Evolutionary conservation across 1,140 invertebrate species (phyloP), one percentile per base, ranked within the genome.

Genomic region (Onthophagus taurus): DNA sequence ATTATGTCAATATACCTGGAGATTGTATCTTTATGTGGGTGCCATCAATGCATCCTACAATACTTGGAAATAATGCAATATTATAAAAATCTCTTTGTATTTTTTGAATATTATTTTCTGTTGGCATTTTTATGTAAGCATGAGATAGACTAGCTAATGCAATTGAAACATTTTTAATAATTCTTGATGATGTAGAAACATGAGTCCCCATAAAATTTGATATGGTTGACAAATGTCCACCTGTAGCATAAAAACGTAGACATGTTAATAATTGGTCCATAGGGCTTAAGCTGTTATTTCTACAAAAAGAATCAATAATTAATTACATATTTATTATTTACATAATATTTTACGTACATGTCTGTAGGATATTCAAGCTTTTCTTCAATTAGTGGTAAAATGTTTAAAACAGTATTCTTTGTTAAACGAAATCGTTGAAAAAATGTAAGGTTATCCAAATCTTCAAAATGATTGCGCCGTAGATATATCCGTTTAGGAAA

Each of bases 21-120:
- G 59, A 59, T 53, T 55, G 54, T 17, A 61, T 59, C 33, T 50
- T 56, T 26, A 47, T 31, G 44, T 67, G 61, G 14, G 58, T 65
- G 13, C 66, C 58, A 51, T 68, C 66, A 26, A 69, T 57, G 20
- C 50, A 57, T 17, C 64, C 66, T 19, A 66, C 37, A 19, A 65
- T 60, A 46, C 56, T 53, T 17, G 67, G 63, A 49, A 67, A 65
- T 38, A 39, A 13, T 9, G 58, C 54, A 24, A 57, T 59, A 17
- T 47, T 35, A 48, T 53, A 63, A 54, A 64, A 64, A 24, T 37
- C 44, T 43, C 13, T 29, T 9, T n/a, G 16, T 24, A 53, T 45
- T 45, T 54, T 39, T 34, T 53, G 45, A 48, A 37, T 42, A 21
- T 44, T 51, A 12, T n/a, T n/a, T n/a, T n/a, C n/a, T n/a, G n/a